Evolutionary conservation across 2,113 vertebrate species (phyloP).

Genomic region (Regulus satrapa): DNA sequence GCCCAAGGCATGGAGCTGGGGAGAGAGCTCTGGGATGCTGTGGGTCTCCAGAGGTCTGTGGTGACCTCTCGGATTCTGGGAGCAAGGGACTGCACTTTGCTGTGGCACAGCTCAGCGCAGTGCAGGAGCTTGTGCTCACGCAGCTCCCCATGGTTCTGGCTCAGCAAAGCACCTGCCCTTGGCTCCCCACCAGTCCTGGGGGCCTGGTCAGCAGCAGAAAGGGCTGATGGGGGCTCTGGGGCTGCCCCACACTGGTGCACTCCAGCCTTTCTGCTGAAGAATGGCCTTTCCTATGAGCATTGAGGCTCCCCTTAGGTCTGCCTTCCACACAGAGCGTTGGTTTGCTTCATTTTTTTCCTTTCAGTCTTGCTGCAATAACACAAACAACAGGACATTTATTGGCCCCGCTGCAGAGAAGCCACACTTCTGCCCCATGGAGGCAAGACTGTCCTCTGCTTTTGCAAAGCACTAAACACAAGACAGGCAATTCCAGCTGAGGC

Average conservation of each 20-base stretch:
- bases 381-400: neutral
- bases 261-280: neutral
- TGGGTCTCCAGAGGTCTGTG: neutral
- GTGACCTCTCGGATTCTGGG: neutral
- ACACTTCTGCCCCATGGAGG: neutral
- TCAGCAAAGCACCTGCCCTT: neutral
- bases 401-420: neutral
- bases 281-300: neutral
- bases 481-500: neutral
- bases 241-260: neutral
- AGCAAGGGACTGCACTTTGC: neutral
- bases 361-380: neutral
- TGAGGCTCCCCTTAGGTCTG: neutral
- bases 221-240: neutral
- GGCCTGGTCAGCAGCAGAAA: neutral
- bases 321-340: neutral
- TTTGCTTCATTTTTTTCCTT: neutral
- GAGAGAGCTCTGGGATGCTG: neutral
- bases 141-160: neutral
- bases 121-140: neutral
- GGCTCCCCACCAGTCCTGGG: neutral
- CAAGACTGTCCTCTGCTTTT: neutral
- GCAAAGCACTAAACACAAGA: neutral
- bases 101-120: neutral
- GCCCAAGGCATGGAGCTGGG: neutral